Evolutionary conservation across 2,888 invertebrate genomes (phyloP).

Genomic region (Andrena bucephala): DNA sequence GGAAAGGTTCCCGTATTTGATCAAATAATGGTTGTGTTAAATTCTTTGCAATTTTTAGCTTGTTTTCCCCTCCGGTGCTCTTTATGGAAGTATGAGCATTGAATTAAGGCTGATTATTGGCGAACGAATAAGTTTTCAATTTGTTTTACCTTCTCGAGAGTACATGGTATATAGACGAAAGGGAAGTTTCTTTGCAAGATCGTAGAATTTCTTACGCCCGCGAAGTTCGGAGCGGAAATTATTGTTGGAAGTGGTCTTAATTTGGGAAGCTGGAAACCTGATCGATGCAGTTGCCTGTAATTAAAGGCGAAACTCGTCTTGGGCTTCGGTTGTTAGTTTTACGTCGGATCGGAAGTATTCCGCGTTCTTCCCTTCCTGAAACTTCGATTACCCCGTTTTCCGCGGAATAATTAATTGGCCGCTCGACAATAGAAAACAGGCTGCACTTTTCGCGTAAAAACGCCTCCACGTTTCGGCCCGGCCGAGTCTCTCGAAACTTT

Average conservation of each 20-base stretch:
- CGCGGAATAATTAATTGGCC: conserved; percentile 1
- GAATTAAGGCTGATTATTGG: too few relatives aligned
- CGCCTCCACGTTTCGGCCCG: neutral
- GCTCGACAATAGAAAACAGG: neutral
- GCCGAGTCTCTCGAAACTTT: neutral
- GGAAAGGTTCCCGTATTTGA: too few relatives aligned
- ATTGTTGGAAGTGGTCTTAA: conserved; percentile 18
- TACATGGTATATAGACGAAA: too few relatives aligned
- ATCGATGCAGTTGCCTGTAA: conserved; percentile 40
- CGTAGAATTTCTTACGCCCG: neutral
- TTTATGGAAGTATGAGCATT: too few relatives aligned
- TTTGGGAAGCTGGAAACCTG: conserved; percentile 9
- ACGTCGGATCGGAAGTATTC: conserved; percentile 10
- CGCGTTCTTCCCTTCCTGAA: conserved; percentile 30
- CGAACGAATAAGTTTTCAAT: too few relatives aligned
- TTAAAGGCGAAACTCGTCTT: conserved; percentile 37
- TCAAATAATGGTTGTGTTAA: too few relatives aligned
- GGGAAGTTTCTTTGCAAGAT: neutral
- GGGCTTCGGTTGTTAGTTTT: conserved; percentile 24
- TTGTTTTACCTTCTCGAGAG: too few relatives aligned
- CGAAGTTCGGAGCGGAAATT: conserved; percentile 20
- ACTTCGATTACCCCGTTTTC: conserved; percentile 19
- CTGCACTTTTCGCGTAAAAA: neutral
- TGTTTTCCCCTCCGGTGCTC: too few relatives aligned
- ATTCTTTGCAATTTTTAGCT: too few relatives aligned